A percentile compares a stretch with the other conserved stretches of the same genome.
Evolutionary conservation across 2,888 invertebrate species (phyloP).

Genomic region (Eupsilia transversa): DNA sequence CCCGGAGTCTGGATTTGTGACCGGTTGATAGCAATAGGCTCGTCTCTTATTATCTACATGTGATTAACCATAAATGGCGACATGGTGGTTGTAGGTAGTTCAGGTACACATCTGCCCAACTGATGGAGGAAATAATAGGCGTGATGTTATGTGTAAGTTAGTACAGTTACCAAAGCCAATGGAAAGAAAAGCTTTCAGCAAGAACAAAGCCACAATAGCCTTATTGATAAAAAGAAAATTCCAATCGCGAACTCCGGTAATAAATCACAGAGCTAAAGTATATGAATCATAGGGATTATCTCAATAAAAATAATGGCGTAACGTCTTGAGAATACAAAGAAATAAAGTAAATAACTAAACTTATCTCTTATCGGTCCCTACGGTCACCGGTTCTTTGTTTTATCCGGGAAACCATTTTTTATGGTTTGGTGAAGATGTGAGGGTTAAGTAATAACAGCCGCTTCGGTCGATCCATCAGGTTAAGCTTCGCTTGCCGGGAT

Average conservation of each 20-base stretch:
- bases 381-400: constrained; percentile 53
- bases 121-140: too few relatives aligned
- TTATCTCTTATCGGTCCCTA: constrained; percentile 71
- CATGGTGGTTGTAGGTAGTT: too few relatives aligned
- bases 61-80: too few relatives aligned
- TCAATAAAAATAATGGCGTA: constrained; percentile 78
- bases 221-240: constrained; percentile 71
- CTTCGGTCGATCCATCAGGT: too few relatives aligned
- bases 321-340: constrained; percentile 74
- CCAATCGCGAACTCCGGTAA: constrained; percentile 75
- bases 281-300: constrained; percentile 84
- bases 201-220: constrained; percentile 39
- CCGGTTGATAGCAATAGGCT: too few relatives aligned
- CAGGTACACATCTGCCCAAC: too few relatives aligned
- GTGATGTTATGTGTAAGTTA: background rate
- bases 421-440: constrained; percentile 45
- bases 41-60: too few relatives aligned
- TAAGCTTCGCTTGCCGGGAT: too few relatives aligned
- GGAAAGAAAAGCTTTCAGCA: constrained; percentile 14
- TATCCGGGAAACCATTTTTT: constrained; percentile 57
- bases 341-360: constrained; percentile 65
- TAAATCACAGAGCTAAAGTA: constrained; percentile 78
- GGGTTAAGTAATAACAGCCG: too few relatives aligned
- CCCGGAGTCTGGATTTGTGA: too few relatives aligned
- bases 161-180: background rate